Percentiles rank a stretch among this genome's conserved stretches.
Evolutionary conservation across 2,113 vertebrate genomes (phyloP).

Genomic region (Trachemys scripta): DNA sequence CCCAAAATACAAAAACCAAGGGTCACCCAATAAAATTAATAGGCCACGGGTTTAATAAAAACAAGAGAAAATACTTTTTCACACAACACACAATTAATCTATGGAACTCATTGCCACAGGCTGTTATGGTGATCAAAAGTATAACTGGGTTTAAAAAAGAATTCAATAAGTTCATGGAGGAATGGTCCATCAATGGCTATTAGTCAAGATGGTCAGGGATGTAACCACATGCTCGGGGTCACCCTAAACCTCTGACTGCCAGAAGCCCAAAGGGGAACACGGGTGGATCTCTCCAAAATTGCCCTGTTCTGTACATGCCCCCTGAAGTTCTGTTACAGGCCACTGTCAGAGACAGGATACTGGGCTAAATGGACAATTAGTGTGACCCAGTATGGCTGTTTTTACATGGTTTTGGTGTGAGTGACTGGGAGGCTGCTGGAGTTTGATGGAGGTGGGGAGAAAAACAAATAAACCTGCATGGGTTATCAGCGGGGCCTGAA

Average conservation of each 20-base stretch:
- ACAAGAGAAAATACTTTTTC: not conserved
- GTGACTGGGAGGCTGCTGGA: not conserved
- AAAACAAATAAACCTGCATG: not conserved
- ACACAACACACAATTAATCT: not conserved
- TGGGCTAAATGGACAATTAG: not conserved
- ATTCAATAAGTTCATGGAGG: not conserved
- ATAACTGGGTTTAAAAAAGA: not conserved
- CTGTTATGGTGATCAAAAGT: not conserved
- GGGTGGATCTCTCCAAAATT: not conserved
- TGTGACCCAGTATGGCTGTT: not conserved
- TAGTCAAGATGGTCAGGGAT: not conserved
- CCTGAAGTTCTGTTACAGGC: not conserved
- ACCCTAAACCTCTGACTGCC: not conserved
- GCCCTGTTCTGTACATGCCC: not conserved
- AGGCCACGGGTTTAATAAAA: not conserved
- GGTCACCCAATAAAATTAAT: not conserved
- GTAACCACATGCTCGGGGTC: not conserved
- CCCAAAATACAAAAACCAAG: not conserved
- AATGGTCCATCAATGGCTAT: not conserved
- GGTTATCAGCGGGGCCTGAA: not conserved
- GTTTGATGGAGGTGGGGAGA: not conserved
- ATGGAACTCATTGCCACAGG: not conserved
- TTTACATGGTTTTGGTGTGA: not conserved
- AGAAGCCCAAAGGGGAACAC: not conserved
- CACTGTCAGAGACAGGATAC: not conserved